Evolutionary conservation across 2,113 vertebrate genomes (phyloP).

Genomic region (Ellobius talpinus): DNA sequence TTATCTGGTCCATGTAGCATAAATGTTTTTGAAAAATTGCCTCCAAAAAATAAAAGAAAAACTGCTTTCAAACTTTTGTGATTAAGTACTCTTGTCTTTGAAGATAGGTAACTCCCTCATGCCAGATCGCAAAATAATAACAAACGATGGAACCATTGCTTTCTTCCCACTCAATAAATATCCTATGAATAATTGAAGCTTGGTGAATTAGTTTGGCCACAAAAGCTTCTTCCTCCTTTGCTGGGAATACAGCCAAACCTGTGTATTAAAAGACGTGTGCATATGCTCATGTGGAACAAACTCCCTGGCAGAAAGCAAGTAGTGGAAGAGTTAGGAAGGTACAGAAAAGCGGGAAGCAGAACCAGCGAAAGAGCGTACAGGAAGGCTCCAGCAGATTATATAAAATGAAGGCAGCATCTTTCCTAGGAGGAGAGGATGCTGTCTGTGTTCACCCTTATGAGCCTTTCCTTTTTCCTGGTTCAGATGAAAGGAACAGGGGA

Average conservation of each 20-base stretch:
- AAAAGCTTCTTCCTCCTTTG: constrained; percentile 40
- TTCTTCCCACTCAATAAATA: constrained; percentile 62
- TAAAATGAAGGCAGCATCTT: neutral
- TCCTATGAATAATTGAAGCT: constrained; percentile 53
- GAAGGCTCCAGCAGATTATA: neutral
- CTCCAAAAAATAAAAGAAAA: neutral
- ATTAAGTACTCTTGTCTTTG: neutral
- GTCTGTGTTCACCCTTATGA: neutral
- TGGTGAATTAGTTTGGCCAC: constrained; percentile 58
- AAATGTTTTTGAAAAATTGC: constrained; percentile 8
- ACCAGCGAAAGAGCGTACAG: neutral
- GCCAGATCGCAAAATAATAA: constrained; percentile 10
- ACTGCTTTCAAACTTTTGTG: neutral
- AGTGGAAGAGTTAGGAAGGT: constrained; percentile 3
- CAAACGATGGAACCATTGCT: neutral
- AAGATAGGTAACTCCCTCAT: constrained; percentile 7
- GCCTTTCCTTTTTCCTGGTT: constrained; percentile 42
- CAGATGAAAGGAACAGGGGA: constrained; percentile 5
- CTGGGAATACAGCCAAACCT: constrained; percentile 60
- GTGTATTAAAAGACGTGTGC: constrained; percentile 53
- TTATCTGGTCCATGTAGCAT: neutral
- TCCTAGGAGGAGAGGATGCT: neutral
- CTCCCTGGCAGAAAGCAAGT: constrained; percentile 35
- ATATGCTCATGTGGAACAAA: neutral
- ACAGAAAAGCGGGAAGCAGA: neutral